Conservation (phyloP, 2,797 vertebrate species). For the Nannoperca australis region DNA sequence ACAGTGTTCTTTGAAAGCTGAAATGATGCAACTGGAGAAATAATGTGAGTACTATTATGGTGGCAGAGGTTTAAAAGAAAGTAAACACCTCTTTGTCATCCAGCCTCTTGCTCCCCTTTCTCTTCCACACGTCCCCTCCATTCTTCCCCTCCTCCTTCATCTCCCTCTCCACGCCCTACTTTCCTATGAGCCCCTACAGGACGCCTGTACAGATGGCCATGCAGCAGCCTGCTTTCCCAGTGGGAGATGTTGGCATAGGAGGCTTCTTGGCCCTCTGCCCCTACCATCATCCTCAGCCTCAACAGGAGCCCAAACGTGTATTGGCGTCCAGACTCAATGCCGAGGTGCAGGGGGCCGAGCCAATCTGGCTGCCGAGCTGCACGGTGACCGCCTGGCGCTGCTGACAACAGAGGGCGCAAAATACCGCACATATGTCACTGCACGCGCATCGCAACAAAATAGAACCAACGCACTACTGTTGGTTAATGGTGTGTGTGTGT, state of each 20-base stretch:
- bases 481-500: constrained; percentile 47
- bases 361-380: constrained; percentile 63
- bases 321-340: constrained; percentile 66
- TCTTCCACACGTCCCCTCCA: constrained; percentile 21
- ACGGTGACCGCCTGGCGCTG: constrained; percentile 45
- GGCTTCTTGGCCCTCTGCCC: constrained; percentile 67
- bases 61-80: constrained; percentile 31
- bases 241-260: constrained; percentile 72
- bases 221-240: constrained; percentile 74
- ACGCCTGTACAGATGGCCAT: constrained; percentile 78
- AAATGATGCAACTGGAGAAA: constrained; percentile 35
- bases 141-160: constrained; percentile 36
- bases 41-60: constrained; percentile 25
- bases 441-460: constrained; percentile 44
- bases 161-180: constrained; percentile 56
- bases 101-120: constrained; percentile 24
- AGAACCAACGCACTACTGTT: constrained; percentile 40
- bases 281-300: constrained; percentile 65
- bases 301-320: constrained; percentile 70
- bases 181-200: constrained; percentile 54
- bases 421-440: constrained; percentile 69
- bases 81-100: constrained; percentile 66
- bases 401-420: constrained; percentile 53
- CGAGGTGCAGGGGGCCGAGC: constrained; percentile 52
- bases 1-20: constrained; percentile 74